Base-by-base conservation (phyloP, 2,113 vertebrate species). In the Chaenogobius annularis region DNA sequence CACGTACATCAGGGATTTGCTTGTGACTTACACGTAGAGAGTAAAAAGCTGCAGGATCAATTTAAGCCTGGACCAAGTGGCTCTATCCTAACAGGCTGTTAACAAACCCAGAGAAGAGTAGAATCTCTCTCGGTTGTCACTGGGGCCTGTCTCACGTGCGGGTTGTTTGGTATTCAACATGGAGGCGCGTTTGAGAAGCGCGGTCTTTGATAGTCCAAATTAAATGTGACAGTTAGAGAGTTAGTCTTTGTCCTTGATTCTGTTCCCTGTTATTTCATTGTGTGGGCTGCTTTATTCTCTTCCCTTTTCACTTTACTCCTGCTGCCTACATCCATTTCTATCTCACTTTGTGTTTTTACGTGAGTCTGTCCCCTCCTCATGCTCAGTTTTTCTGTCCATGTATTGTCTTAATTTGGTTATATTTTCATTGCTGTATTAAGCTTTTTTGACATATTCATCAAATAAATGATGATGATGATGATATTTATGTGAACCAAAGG, bases 231-330 rank as follows among this genome's bases (percentile, higher is more conserved):
- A 88, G 74, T 84, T 77, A 80, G 83, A 90, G 84, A 88, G 89
- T 85, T 82, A 76, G 79, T 88, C 85, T 88, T 87, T 91, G 90
- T 90, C 89, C 87, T 90, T 90, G 88, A 87, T 91, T 90, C 87
- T 82, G 79, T 81, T 72, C 72, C 69, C 43, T 75, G 71, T 82
- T 86, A 78, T 83, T 89, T 84, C 78, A 82, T 79, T 84, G 80
- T 70, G 68, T 69, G 71, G 82, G 48, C 52, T 26, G 67, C 66
- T 88, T 69, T 85, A 85, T 71, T 87, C 68, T 86, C 67, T 46
- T 72, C 64, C 65, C 82, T 68, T 50, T 70, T 83, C 61, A 78
- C 74, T 72, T 80, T 79, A 37, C 64, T 54, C 81, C 67, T 79
- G 70, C 70, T 59, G 65, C 55, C 76, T 40, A 9, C 37, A 3